Evolutionary conservation across 2,888 invertebrate genomes (phyloP), one percentile per base, ranked within the genome.

Genomic region (Exephanes ischioxanthus): DNA sequence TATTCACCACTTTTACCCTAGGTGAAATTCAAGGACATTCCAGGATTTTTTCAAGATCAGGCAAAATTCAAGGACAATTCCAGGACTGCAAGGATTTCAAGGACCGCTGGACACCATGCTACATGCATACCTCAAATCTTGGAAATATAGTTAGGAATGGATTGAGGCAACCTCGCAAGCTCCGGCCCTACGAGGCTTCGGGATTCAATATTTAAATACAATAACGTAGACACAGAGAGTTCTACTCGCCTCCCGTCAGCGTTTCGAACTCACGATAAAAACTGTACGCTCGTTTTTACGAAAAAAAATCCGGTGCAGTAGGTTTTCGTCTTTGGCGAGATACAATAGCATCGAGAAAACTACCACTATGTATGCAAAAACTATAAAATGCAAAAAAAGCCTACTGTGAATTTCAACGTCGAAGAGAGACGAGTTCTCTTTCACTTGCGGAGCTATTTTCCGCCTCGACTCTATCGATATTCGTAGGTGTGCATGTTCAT

Each of bases 181-280:
- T 81, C 78, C 51, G 16, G 48, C 76, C 73, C 84, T 78, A 45
- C 73, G 63, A 84, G 84, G 81, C 84, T 84, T 84, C 84, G 63
- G 70, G 84, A 84, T 84, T 48, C 84, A 55, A 81, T 84, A 84
- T 81, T 80, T 73, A 33, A 84, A 81, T 73, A 45, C 61, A 77
- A 45, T 37, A 61, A 22, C 22, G 22, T 3, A 3, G 22, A 14
- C 58, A 4, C 26, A 58, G 26, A 9, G 22, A 26, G 22, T 26
- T 26, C 3, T n/a, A 19, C 26, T n/a, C 41, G 6, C n/a, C 68
- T 68, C 63, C 41, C 61, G 37, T 6, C 33, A 37, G 0, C 30
- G 19, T 63, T 19, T 37, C 16, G 41, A 73, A 22, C 61, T n/a
- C 41, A 0, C 16, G 16, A 45, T 58, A 55, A 72, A 72, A 41